Conservation (phyloP, 1,140 invertebrate genomes). For the Macrocentrus cingulum region DNA sequence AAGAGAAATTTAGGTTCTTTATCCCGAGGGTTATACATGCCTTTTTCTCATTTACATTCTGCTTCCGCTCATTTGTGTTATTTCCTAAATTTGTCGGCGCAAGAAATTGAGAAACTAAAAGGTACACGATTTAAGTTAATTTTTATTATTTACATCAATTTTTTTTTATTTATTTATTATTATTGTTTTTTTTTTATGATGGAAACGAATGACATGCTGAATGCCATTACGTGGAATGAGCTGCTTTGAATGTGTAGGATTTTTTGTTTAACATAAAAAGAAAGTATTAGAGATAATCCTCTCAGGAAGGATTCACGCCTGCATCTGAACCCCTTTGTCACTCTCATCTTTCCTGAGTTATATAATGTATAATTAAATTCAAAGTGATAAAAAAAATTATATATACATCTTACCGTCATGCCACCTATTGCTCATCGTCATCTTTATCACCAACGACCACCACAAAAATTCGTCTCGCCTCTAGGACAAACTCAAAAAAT, state of each 20-base stretch:
- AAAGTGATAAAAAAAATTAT: conserved; percentile 11
- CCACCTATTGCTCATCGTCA: conserved; percentile 33
- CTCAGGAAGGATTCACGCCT: conserved; percentile 23
- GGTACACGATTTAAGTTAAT: no score
- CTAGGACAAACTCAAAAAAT: conserved; percentile 42
- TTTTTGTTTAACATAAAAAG: conserved; percentile 39
- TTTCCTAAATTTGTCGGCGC: no score
- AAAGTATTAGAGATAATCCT: conserved; percentile 26
- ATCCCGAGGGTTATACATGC: no score
- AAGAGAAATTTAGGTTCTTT: no score
- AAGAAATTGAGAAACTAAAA: no score
- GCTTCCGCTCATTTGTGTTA: no score
- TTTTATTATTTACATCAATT: no score
- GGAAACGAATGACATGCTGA: conserved; percentile 25
- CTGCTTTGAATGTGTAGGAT: conserved; percentile 58
- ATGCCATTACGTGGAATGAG: conserved; percentile 53
- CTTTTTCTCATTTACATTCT: no score
- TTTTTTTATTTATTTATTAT: conserved; percentile 1
- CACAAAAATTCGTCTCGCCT: conserved; percentile 37
- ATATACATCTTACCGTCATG: conserved; percentile 20
- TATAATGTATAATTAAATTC: conserved; percentile 2
- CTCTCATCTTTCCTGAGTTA: conserved; percentile 25
- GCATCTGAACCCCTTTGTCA: conserved; percentile 30
- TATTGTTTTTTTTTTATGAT: background rate
- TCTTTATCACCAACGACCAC: conserved; percentile 36